phyloP scores from a whole-genome alignment of 2,888 invertebrate genomes.

The Phlogophora meticulosa region DNA sequence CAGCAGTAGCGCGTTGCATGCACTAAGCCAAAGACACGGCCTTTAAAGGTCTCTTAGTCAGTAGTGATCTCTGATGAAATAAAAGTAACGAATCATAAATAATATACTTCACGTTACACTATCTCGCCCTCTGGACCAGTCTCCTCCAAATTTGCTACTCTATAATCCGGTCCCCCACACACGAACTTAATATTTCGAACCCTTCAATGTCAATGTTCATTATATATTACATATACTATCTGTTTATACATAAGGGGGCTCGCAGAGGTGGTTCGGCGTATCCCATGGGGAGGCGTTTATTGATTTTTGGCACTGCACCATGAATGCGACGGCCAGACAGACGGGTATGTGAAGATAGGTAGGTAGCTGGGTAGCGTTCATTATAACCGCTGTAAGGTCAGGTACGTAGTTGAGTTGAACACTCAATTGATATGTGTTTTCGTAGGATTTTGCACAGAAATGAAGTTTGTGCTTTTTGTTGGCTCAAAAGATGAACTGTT shows the following conservation, averaged over 20 bases:
- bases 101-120: background rate
- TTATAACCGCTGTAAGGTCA: conserved; percentile 25
- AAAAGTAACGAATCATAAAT: no score
- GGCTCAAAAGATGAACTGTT: no score
- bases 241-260: conserved; percentile 29
- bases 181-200: conserved; percentile 33
- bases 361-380: conserved; percentile 28
- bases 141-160: conserved; percentile 32
- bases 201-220: conserved; percentile 62
- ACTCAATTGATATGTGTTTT: background rate
- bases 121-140: background rate
- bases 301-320: conserved; percentile 68
- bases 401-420: background rate
- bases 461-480: no score
- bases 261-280: conserved; percentile 52
- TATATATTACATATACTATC: conserved; percentile 43
- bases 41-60: no score
- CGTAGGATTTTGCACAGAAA: no score
- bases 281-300: conserved; percentile 68
- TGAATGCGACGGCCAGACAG: conserved; percentile 65
- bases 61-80: no score
- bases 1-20: no score
- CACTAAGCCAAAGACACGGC: no score
- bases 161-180: conserved; percentile 26
- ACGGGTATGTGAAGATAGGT: conserved; percentile 31